A percentile compares a stretch with the other conserved stretches of the same genome.
phyloP scores from a whole-genome alignment of 2,888 invertebrate species.

The Galerucella nymphaeae region DNA sequence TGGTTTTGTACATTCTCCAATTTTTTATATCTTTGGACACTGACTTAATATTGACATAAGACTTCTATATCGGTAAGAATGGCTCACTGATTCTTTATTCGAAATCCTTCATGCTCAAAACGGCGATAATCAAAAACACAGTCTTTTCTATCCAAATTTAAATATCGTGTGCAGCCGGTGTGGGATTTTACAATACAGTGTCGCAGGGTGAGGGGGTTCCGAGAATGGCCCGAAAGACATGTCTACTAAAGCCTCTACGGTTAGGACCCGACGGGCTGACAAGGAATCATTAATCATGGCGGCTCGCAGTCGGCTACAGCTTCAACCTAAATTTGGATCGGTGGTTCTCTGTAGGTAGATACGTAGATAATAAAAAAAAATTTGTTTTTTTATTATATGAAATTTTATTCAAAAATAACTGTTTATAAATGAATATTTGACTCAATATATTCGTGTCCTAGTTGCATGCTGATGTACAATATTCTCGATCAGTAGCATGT shows the following conservation, averaged over 20 bases:
- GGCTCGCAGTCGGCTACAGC: slow-evolving; percentile 63
- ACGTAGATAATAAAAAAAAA: slow-evolving; percentile 14
- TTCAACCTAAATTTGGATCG: slow-evolving; percentile 64
- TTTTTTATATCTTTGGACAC: not conserved
- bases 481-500: no score
- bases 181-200: slow-evolving; percentile 55
- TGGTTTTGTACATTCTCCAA: not conserved
- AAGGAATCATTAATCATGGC: slow-evolving; percentile 65
- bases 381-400: not conserved
- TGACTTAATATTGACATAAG: not conserved
- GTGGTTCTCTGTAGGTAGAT: slow-evolving; percentile 54
- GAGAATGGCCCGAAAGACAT: slow-evolving; percentile 63
- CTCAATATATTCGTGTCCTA: no score
- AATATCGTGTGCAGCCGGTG: slow-evolving; percentile 62
- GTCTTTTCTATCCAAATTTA: slow-evolving; percentile 62
- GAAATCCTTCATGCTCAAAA: slow-evolving; percentile 63
- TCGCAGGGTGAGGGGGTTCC: slow-evolving; percentile 57
- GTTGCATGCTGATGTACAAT: no score
- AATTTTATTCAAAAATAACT: no score
- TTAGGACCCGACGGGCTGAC: slow-evolving; percentile 65
- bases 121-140: slow-evolving; percentile 64
- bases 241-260: slow-evolving; percentile 65
- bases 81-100: slow-evolving; percentile 54
- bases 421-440: no score
- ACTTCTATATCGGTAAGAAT: not conserved